Evolutionary conservation across 2,797 vertebrate genomes (phyloP).

Genomic region (Triplophysa yarkandensis): DNA sequence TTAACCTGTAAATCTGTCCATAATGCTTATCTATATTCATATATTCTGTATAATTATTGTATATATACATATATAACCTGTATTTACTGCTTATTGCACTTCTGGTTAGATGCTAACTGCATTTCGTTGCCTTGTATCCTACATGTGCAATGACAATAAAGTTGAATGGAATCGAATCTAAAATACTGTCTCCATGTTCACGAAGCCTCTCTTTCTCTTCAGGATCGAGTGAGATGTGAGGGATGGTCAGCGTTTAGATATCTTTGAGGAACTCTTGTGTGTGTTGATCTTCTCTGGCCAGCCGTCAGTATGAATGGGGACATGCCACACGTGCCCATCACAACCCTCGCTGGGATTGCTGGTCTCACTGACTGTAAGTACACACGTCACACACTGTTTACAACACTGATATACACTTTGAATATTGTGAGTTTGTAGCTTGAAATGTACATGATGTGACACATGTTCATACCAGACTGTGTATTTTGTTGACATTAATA

Average conservation of each 20-base stretch:
- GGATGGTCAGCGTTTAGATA: slow-evolving; percentile 82
- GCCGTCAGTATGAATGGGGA: slow-evolving; percentile 99
- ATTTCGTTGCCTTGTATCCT: no score
- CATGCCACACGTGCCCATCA: slow-evolving; percentile 99
- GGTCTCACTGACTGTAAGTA: slow-evolving; percentile 99
- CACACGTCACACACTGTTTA: not conserved
- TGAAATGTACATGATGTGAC: not conserved
- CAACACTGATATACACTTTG: not conserved
- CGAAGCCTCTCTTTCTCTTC: not conserved
- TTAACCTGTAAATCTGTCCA: no score
- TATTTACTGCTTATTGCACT: no score
- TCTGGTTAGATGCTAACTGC: no score
- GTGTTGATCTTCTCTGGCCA: slow-evolving; percentile 87
- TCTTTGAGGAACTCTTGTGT: slow-evolving; percentile 41
- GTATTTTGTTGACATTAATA: not conserved
- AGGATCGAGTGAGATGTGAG: slow-evolving; percentile 85
- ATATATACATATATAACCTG: no score
- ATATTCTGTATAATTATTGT: no score
- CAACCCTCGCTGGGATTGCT: slow-evolving; percentile 99
- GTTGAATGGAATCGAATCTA: no score
- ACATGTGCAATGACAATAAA: not conserved
- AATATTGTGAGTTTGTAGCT: not conserved
- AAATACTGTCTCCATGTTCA: no score
- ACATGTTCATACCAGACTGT: not conserved
- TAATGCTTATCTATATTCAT: no score